These are phyloP conservation scores for Caenorhabditis sp. DNA, from an alignment of 2,888 invertebrate species.

Conservation along the genomic window DNA sequence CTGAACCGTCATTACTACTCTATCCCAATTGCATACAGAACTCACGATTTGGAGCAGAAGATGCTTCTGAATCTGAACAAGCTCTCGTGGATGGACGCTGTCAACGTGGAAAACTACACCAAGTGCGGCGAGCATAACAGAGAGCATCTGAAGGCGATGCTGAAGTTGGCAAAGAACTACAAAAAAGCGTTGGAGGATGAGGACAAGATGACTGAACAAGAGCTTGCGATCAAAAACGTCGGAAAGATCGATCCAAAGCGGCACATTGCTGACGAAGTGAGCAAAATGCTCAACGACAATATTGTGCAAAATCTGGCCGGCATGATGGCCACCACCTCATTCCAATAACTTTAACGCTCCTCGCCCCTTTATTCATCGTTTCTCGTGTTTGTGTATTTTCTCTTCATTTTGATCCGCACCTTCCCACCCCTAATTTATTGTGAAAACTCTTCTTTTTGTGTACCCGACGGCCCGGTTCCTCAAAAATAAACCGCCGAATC, in stretches of 20 bases:
- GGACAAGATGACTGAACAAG: constrained; percentile 99
- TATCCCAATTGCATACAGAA: constrained; percentile 98
- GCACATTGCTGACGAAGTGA: constrained; percentile 93
- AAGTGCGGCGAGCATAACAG: constrained; percentile 95
- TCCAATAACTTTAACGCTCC: constrained; percentile 60
- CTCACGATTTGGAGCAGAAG: constrained; percentile 98
- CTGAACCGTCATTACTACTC: constrained; percentile 99
- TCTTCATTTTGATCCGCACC: constrained; percentile 11
- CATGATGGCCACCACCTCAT: constrained; percentile 75
- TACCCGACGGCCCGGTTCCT: not conserved
- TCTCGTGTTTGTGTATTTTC: constrained; percentile 14
- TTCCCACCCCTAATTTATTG: constrained; percentile 14
- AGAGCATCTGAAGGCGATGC: constrained; percentile 94
- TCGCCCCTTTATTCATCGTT: not conserved
- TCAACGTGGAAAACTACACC: constrained; percentile 89
- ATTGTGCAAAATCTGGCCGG: constrained; percentile 77
- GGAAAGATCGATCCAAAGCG: constrained; percentile 96
- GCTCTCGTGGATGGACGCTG: constrained; percentile 98
- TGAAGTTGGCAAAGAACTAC: constrained; percentile 96
- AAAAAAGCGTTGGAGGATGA: constrained; percentile 98
- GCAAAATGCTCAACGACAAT: constrained; percentile 75
- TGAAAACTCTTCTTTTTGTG: not conserved
- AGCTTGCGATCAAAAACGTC: constrained; percentile 98
- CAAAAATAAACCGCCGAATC: constrained; percentile 8
- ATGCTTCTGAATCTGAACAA: constrained; percentile 98